Evolutionary conservation across 92 coral and sea anemone genomes (phyloP), one percentile per base, ranked within the genome.

Genomic region (Phenganax marumi): DNA sequence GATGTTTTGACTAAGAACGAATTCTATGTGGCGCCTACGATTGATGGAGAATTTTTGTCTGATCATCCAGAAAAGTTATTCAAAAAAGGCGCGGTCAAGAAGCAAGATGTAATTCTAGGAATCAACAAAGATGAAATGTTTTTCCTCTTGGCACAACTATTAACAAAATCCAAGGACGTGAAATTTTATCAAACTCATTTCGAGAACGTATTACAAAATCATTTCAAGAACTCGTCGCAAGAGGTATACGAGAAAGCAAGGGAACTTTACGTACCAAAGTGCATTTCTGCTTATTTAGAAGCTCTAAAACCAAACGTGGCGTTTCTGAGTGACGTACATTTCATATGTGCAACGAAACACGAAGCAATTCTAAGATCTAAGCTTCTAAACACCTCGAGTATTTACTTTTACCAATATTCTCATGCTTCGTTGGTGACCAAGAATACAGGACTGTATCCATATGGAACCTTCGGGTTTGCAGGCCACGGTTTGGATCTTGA

Each of bases 61-160:
- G 82, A 77, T 57, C 10, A 56, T 1, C 82, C 82, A 26, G 12
- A 33, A 57, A 60, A 23, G 1, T 47, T 77, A 33, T 57, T 24
- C 13, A 24, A 77, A 12, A 7, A 60, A 33, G 82, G 52, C 11
- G 48, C 8, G 10, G 70, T 77, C 13, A 77, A 77, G 57, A 60
- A 33, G 6, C 23, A 46, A 22, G 54, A 57, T 25, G 53, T 60
- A 24, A 77, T 77, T 26, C 60, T 77, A 23, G 82, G 82, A 77
- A 47, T 77, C n/a, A 56, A n/a, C 9, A 77, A 77, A 77, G 82
- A 77, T 58, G 82, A 77, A 56, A 46, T 18, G 52, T 77, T 77
- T 39, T 43, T 60, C 11, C 6, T 3, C 17, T 14, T 4, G 12
- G 51, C 10, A 39, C 3, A 13, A 14, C 48, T 77, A 16, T 63